These are phyloP conservation scores for Halocynthia aurantium DNA, from an alignment of 23 tunicate species.

Conservation along the genomic window DNA sequence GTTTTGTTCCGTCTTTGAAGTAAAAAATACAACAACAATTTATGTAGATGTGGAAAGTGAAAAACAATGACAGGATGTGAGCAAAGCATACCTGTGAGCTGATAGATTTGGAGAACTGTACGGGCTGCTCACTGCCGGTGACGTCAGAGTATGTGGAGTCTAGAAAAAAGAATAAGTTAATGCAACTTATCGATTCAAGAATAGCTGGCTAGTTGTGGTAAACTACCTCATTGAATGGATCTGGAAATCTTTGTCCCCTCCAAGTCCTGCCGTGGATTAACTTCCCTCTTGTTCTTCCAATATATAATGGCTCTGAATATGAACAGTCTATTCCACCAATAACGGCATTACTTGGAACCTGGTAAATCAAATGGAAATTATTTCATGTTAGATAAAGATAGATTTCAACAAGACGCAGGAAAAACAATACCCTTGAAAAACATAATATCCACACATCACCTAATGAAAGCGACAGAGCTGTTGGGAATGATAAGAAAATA, in stretches of 20 bases:
- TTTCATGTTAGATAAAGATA: constrained; percentile 2
- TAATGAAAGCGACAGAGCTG: neutral
- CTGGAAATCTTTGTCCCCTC: constrained; percentile 60
- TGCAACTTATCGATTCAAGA: no score
- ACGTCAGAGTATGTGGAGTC: no score
- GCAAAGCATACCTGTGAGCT: no score
- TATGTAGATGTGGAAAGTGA: no score
- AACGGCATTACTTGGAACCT: constrained; percentile 65
- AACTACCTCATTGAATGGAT: neutral
- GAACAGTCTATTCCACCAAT: constrained; percentile 89
- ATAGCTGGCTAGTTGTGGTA: no score
- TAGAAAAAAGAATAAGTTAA: no score
- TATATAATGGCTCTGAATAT: constrained; percentile 62
- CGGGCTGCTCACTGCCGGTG: no score
- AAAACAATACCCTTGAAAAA: neutral
- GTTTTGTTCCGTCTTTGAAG: no score
- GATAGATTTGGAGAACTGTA: no score
- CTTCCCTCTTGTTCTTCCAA: constrained; percentile 61
- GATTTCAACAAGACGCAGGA: neutral
- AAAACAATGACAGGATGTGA: no score
- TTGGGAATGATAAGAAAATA: neutral
- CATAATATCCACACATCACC: neutral
- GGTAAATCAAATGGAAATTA: neutral
- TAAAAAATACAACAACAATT: no score
- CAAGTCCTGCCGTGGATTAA: constrained; percentile 58